A percentile compares a stretch with the other conserved stretches of the same genome.
These are phyloP conservation scores for Naso thynnoides DNA, from an alignment of 2,797 vertebrate species.

Conservation along the genomic window DNA sequence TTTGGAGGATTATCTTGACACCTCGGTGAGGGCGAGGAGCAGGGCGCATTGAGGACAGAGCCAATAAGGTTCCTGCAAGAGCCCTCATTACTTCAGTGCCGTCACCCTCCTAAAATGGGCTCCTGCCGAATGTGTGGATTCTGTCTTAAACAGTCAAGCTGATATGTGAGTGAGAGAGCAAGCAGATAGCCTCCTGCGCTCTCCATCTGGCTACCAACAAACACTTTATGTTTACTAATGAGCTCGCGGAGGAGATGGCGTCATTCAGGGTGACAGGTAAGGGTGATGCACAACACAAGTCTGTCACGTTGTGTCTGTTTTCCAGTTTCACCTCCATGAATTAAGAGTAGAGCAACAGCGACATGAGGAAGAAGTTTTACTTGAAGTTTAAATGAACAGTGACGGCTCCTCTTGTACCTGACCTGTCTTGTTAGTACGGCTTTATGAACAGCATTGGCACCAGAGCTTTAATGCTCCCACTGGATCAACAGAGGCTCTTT, in stretches of 20 bases:
- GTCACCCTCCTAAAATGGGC: slow-evolving; percentile 36
- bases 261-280: slow-evolving; percentile 47
- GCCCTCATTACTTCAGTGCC: slow-evolving; percentile 45
- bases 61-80: slow-evolving; percentile 23
- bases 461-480: background rate
- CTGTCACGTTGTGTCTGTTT: slow-evolving; percentile 26
- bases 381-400: background rate
- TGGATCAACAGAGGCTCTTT: background rate
- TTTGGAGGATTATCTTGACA: slow-evolving; percentile 32
- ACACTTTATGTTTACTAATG: slow-evolving; percentile 66
- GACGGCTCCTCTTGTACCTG: slow-evolving; percentile 20
- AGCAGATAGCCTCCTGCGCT: slow-evolving; percentile 54
- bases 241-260: slow-evolving; percentile 32
- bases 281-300: slow-evolving; percentile 12
- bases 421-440: slow-evolving; percentile 22
- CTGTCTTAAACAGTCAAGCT: slow-evolving; percentile 43
- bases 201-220: slow-evolving; percentile 50
- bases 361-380: background rate
- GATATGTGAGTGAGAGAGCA: slow-evolving; percentile 44
- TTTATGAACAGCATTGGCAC: background rate
- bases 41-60: slow-evolving; percentile 34
- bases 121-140: slow-evolving; percentile 38
- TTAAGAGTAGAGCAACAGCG: background rate
- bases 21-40: slow-evolving; percentile 12
- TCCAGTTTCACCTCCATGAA: slow-evolving; percentile 5